Base-by-base conservation (phyloP, 2,888 invertebrate species). In the Stegophylla sp. region DNA sequence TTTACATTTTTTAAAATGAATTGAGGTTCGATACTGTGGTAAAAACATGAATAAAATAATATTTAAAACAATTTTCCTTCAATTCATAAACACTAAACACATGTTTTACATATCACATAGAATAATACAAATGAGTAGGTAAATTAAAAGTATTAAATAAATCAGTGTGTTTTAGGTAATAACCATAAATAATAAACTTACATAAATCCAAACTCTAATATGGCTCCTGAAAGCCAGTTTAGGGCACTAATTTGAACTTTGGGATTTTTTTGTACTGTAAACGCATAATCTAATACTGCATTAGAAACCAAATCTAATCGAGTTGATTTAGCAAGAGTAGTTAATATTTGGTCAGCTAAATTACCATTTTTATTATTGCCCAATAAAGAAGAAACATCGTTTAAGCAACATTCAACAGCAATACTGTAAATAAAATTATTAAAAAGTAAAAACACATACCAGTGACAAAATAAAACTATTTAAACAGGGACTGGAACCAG, bases 161-260 rank as follows among this genome's bases (percentile, higher is more conserved):
- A n/a, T n/a, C n/a, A n/a, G n/a, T n/a, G n/a, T n/a, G n/a, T n/a
- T n/a, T n/a, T n/a, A n/a, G n/a, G n/a, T n/a, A n/a, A n/a, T n/a
- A n/a, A n/a, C n/a, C n/a, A n/a, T 26, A 48, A 48, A n/a, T n/a
- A n/a, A n/a, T 15, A 15, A 48, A 89, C 91, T 90, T 86, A 93
- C 92, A 89, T 89, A 85, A 95, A 92, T 2, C 97, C 96, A 88
- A 96, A 97, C 86, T 96, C 96, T 85, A 91, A 91, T 7, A 97
- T 89, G 0, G 95, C 92, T 59, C 87, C 90, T 0, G 91, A 88
- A 83, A 95, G 89, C 96, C 96, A 97, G 82, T 90, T 89, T 76
- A 96, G 89, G 79, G 94, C 89, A 86, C 96, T 96, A 0, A 93
- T 91, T 85, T 95, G 94, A 59, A 95, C 94, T 87, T 96, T 96